These are phyloP conservation scores for Philopotamus ludificatus DNA, from an alignment of 1,140 invertebrate genomes.

Conservation along the genomic window DNA sequence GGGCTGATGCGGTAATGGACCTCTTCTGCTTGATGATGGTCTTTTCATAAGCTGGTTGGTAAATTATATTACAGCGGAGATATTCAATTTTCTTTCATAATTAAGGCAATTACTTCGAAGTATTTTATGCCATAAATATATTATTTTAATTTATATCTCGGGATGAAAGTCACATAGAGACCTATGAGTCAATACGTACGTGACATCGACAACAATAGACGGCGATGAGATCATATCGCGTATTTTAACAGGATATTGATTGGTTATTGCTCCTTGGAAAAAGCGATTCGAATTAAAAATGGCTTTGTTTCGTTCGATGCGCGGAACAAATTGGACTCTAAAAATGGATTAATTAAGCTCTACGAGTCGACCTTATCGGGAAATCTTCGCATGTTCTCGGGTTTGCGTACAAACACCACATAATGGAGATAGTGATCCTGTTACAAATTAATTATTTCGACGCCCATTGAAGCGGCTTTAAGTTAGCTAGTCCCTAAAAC, in stretches of 20 bases:
- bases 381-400: too few relatives aligned
- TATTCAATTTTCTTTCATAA: constrained; percentile 20
- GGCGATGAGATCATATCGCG: constrained; percentile 12
- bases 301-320: neutral
- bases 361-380: too few relatives aligned
- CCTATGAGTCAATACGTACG: neutral
- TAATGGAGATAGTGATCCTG: too few relatives aligned
- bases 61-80: constrained; percentile 18
- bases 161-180: too few relatives aligned
- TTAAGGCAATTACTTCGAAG: neutral
- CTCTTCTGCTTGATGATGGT: constrained; percentile 16
- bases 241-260: neutral
- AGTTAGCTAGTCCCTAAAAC: too few relatives aligned
- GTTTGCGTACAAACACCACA: too few relatives aligned
- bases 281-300: too few relatives aligned
- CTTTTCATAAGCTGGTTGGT: constrained; percentile 16
- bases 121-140: neutral
- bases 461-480: too few relatives aligned
- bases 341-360: too few relatives aligned
- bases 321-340: too few relatives aligned
- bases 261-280: neutral
- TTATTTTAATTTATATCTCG: neutral
- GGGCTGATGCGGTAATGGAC: constrained; percentile 19
- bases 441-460: too few relatives aligned
- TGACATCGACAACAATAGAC: constrained; percentile 9